phyloP scores from a whole-genome alignment of 2,888 invertebrate species.

The Caenorhabditis uteleia region DNA sequence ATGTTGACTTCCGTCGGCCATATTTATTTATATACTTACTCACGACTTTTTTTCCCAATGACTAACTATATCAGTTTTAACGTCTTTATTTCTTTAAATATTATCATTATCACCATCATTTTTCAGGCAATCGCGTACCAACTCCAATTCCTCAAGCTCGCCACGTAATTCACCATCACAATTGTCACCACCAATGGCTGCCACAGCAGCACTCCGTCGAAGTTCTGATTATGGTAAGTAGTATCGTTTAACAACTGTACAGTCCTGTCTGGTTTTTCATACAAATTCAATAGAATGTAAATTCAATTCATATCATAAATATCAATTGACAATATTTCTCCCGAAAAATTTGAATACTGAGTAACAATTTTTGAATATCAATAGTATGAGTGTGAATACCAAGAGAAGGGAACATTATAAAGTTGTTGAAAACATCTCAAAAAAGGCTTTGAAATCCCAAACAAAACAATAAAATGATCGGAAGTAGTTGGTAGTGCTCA shows the following conservation, averaged over 20 bases:
- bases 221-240: constrained; percentile 48
- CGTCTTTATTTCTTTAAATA: background rate
- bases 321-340: too few species aligned
- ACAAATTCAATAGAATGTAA: too few species aligned
- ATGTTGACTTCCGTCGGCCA: too few species aligned
- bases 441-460: too few species aligned
- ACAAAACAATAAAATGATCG: too few species aligned
- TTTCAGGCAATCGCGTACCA: constrained; percentile 49
- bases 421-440: too few species aligned
- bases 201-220: constrained; percentile 46
- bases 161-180: constrained; percentile 43
- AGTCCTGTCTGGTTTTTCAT: too few species aligned
- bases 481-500: constrained; percentile 34
- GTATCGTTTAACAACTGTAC: too few species aligned
- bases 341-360: background rate
- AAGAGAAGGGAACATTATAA: too few species aligned
- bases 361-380: constrained; percentile 1
- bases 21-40: too few species aligned
- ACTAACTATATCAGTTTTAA: too few species aligned
- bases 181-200: constrained; percentile 48
- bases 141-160: constrained; percentile 32
- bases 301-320: too few species aligned
- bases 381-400: background rate
- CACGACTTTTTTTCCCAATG: background rate
- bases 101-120: constrained; percentile 4